Base-by-base conservation (phyloP, 2,113 vertebrate genomes). In the Ochotona princeps region DNA sequence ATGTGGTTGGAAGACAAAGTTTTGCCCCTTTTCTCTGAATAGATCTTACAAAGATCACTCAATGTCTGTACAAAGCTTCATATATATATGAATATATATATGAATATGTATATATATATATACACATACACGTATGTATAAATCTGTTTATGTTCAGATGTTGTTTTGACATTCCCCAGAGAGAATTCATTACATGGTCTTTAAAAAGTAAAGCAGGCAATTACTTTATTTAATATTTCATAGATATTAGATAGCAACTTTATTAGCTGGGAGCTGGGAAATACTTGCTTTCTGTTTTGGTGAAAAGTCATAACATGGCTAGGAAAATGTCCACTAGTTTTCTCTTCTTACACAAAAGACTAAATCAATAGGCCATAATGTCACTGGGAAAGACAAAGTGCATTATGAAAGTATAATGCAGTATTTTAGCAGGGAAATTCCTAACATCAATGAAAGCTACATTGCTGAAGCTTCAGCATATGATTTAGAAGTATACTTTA, bases 361-460 rank as follows among this genome's bases (percentile, higher is more conserved):
- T n/a, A 38, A 84, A 69, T 88, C 74, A 57, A 87, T 69, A n/a
- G 54, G 20, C 47, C 65, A 23, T 51, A 23, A 9, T 65, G 78
- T 88, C 86, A 44, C 78, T 47, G 23, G 54, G 38, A 61, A 78
- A 7, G 25, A 1, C 23, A 63, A 47, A 25, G 20, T 30, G 23
- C 73, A 73, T 76, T 76, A 61, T 72, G 51, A 14, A 47, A 54
- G 8, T 17, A 18, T 92, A 61, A 3, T 7, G 18, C 32, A 12
- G 7, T 76, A 5, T 74, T 92, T 89, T 54, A 90, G 54, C 38
- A 88, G 8, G 35, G 35, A 20, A 61, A 6, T 86, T 73, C 83
- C 74, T 94, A 73, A 79, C 3, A 18, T 85, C 63, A 93, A 69
- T 82, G 80, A 61, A 95, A 88, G 18, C 57, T 47, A 21, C 47